Evolutionary conservation across 2,113 vertebrate genomes (phyloP), one percentile per base, ranked within the genome.

Genomic region (Labrus mixtus): DNA sequence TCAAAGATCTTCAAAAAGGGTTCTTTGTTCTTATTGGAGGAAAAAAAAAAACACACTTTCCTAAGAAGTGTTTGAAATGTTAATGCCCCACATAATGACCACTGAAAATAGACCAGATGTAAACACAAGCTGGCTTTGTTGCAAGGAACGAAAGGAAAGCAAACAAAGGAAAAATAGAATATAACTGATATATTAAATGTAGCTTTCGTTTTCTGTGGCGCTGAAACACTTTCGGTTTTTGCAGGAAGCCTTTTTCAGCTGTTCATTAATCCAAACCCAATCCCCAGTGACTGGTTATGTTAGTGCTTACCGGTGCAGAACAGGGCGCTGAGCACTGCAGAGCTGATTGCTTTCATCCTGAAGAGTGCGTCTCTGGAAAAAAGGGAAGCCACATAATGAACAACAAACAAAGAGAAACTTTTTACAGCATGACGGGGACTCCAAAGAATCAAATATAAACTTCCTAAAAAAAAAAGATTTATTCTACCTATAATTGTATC

Each of bases 301-400:
- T 79, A 68, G 77, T 63, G 79, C 91, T 90, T 91, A 94, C 93
- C 90, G 12, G 81, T 79, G 90, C 79, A 90, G 87, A 94, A 78
- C 81, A 91, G 73, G 83, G 41, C 61, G 71, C 85, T 58, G 4
- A 93, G 78, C 65, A 81, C 68, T 20, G 83, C 78, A 9, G 85
- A 66, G 48, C 66, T 60, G 64, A 87, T 78, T 57, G 46, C 75
- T 78, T 81, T 91, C 93, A 93, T 94, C 88, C 79, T 84, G 59
- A 79, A 43, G 3, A 36, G 23, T 59, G 48, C 17, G 58, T 71
- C 51, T 86, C 79, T 91, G 57, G 17, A 53, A 61, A 36, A 62
- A 41, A 65, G 25, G 70, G n/a, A 83, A 67, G 50, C 39, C 8
- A 64, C 50, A 65, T 33, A 65, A 81, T 6, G 50, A 46, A 72